phyloP scores from a whole-genome alignment of 2,888 invertebrate species.

The Acleris holmiana region DNA sequence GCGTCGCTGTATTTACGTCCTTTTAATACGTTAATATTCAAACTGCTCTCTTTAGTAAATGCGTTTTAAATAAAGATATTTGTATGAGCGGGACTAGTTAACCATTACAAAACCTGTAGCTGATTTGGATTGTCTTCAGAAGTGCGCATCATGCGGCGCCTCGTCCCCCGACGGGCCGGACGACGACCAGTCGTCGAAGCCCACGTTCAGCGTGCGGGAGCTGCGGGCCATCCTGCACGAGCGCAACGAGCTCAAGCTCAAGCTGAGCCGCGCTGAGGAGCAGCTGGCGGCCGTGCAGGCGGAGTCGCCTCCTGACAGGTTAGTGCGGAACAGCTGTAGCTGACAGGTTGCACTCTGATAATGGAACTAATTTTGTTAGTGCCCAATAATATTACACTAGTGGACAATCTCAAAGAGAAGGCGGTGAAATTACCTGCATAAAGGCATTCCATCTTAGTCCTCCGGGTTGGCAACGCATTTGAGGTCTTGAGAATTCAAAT shows the following conservation, averaged over 20 bases:
- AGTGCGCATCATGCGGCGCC: slow-evolving; percentile 75
- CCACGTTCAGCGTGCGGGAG: slow-evolving; percentile 87
- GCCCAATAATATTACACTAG: too few species aligned
- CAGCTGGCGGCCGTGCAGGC: slow-evolving; percentile 91
- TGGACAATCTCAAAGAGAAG: too few species aligned
- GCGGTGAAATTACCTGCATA: too few species aligned
- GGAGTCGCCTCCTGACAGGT: slow-evolving; percentile 72
- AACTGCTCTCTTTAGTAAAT: too few species aligned
- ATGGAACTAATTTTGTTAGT: too few species aligned
- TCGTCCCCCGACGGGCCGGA: slow-evolving; percentile 62
- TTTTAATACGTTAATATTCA: too few species aligned
- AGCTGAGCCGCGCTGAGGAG: slow-evolving; percentile 96
- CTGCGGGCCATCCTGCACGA: slow-evolving; percentile 94
- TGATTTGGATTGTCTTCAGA: slow-evolving; percentile 48
- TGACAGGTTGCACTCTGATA: too few species aligned
- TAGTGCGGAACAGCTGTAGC: background rate
- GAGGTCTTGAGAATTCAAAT: too few species aligned
- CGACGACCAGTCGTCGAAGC: slow-evolving; percentile 67
- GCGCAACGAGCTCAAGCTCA: slow-evolving; percentile 96
- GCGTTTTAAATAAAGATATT: too few species aligned
- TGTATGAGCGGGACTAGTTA: background rate
- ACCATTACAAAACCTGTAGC: background rate
- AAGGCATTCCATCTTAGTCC: too few species aligned
- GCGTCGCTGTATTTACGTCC: too few species aligned
- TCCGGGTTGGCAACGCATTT: too few species aligned